phyloP scores from a whole-genome alignment of 2,797 vertebrate genomes.

The Kryptolebias ocellatus region DNA sequence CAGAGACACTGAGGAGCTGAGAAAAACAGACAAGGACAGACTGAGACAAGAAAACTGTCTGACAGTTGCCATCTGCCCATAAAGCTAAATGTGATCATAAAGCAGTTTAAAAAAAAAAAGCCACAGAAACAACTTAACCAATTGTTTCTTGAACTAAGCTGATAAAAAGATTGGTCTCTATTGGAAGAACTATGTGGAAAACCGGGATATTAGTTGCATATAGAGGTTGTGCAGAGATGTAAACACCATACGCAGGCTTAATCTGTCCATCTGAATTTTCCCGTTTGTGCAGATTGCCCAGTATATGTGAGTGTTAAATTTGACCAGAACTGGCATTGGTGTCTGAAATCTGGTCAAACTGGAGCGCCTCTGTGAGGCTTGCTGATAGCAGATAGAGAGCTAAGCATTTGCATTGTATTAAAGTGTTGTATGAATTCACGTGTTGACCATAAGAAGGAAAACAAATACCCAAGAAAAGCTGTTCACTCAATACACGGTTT shows the following conservation, averaged over 20 bases:
- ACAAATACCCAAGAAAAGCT: constrained; percentile 23
- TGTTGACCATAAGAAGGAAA: constrained; percentile 35
- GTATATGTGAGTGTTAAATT: constrained; percentile 19
- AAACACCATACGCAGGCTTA: constrained; percentile 49
- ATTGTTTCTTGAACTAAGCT: constrained; percentile 6
- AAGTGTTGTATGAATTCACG: neutral
- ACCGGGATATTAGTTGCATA: constrained; percentile 40
- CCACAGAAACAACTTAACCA: constrained; percentile 16
- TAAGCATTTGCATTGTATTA: constrained; percentile 21
- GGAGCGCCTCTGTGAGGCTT: neutral
- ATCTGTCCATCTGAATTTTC: constrained; percentile 36
- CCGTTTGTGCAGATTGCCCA: constrained; percentile 26
- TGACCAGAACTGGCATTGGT: constrained; percentile 19
- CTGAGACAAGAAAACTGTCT: constrained; percentile 26
- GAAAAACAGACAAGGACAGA: constrained; percentile 41
- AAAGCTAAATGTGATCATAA: constrained; percentile 17
- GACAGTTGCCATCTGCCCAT: constrained; percentile 32
- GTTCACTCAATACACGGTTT: constrained; percentile 46
- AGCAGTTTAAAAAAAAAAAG: constrained; percentile 26
- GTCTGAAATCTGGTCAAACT: constrained; percentile 29
- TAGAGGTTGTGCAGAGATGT: constrained; percentile 33
- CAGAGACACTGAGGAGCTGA: constrained; percentile 26
- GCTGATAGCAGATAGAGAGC: neutral
- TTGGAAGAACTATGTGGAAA: constrained; percentile 27
- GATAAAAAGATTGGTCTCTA: constrained; percentile 11